Evolutionary conservation across 2,797 vertebrate species (phyloP), one percentile per base, ranked within the genome.

Genomic region (Thunnus albacares): DNA sequence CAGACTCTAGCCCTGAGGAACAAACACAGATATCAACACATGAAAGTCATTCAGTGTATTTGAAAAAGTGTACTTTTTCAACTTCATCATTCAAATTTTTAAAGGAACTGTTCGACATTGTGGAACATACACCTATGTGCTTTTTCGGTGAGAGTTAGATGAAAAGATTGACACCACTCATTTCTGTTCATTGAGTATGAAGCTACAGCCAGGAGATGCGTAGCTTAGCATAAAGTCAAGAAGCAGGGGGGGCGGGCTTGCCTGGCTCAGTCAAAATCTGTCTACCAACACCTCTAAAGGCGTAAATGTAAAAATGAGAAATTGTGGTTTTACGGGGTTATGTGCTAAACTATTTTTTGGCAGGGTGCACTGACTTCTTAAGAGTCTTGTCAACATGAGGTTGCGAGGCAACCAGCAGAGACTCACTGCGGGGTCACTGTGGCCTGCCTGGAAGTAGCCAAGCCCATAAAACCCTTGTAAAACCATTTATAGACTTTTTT

Each of bases 1-100:
- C 97, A 0, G 98, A 98, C 85, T 98, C 97, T 77, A 97, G 82
- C 79, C 97, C 98, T 98, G 87, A 26, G 65, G 11, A 77, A 41
- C n/a, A 71, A 12, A 75, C 7, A 83, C n/a, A 68, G 0, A 81
- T 3, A 49, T 26, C 2, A 63, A 26, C 1, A 55, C 30, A 33
- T 59, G 3, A 73, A 59, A 38, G 0, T 1, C 30, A 72, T 17
- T 1, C 5, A 15, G 18, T 56, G 24, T 24, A 24, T 24, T 24
- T 24, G 24, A 24, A 24, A 24, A 24, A 24, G 38, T 41, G 6
- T 14, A 59, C 24, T 53, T 64, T 10, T 22, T 13, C 26, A n/a
- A 24, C 14, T 28, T 7, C n/a, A 1, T 75, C 2, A 10, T 15
- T 20, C 33, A 6, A 41, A 22, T n/a, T 51, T 74, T 41, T 7